Conservation (phyloP, 2,113 vertebrate genomes). For the Gambusia holbrooki region DNA sequence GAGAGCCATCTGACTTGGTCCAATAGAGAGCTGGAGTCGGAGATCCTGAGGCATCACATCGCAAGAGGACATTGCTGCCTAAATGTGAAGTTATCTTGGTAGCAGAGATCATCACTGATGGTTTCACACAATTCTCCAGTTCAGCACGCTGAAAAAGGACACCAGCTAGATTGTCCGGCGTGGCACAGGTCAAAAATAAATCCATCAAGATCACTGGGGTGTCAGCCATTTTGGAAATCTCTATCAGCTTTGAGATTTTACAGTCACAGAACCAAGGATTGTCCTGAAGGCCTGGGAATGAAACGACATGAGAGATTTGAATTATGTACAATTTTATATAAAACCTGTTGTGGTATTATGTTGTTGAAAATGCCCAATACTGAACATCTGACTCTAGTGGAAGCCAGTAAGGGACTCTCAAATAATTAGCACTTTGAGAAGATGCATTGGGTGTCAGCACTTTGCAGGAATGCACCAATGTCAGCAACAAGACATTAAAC, state of each 20-base stretch:
- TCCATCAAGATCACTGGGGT: conserved; percentile 86
- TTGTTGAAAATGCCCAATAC: neutral
- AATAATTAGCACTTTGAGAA: no score
- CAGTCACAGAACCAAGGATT: conserved; percentile 98
- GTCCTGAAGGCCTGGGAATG: conserved; percentile 89
- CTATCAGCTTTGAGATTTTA: conserved; percentile 91
- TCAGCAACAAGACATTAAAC: no score
- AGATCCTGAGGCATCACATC: conserved; percentile 90
- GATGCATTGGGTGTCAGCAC: no score
- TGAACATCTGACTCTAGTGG: neutral
- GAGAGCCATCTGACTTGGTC: conserved; percentile 80
- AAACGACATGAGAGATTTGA: conserved; percentile 3
- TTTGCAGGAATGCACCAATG: no score
- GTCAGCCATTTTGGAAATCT: conserved; percentile 87
- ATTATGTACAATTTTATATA: neutral
- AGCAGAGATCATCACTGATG: conserved; percentile 92
- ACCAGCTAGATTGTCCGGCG: conserved; percentile 87
- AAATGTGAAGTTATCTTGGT: conserved; percentile 91
- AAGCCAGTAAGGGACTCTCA: neutral
- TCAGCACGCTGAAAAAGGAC: conserved; percentile 90
- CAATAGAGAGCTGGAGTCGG: conserved; percentile 91
- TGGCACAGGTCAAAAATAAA: conserved; percentile 84
- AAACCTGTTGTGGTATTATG: neutral
- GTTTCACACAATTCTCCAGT: conserved; percentile 90
- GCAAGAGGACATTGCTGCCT: conserved; percentile 92